phyloP scores from a whole-genome alignment of 2,888 invertebrate species.

The Sipha maydis region DNA sequence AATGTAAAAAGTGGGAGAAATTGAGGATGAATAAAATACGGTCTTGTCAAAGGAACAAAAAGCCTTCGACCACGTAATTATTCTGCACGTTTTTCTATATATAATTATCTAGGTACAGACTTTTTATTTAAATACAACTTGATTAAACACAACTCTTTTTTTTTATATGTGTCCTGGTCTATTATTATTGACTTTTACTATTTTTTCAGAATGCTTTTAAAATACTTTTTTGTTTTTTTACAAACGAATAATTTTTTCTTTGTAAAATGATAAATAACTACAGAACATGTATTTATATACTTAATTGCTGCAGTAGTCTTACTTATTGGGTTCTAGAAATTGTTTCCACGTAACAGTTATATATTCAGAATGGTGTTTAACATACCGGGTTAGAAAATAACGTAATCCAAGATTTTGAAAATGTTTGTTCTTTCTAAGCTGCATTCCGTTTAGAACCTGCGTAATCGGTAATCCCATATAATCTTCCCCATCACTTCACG shows the following conservation, averaged over 20 bases:
- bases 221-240: not conserved
- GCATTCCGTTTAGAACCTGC: no score
- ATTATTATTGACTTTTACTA: not conserved
- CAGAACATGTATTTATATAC: not conserved
- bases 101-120: no score
- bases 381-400: no score
- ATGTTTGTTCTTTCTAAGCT: no score
- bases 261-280: not conserved
- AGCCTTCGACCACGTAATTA: not conserved
- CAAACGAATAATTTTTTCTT: not conserved
- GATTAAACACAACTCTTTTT: conserved; percentile 15
- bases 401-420: no score
- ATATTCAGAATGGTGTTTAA: no score
- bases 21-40: not conserved
- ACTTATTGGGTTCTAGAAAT: not conserved
- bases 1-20: not conserved
- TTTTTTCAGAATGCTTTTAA: not conserved
- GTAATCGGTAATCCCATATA: no score
- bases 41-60: conserved; percentile 19
- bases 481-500: no score
- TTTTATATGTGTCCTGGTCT: not conserved
- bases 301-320: not conserved
- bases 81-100: not conserved
- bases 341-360: no score
- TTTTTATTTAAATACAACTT: conserved; percentile 22